Base-by-base conservation (phyloP, 2,888 invertebrate species). In the Diadegma fenestrale region DNA sequence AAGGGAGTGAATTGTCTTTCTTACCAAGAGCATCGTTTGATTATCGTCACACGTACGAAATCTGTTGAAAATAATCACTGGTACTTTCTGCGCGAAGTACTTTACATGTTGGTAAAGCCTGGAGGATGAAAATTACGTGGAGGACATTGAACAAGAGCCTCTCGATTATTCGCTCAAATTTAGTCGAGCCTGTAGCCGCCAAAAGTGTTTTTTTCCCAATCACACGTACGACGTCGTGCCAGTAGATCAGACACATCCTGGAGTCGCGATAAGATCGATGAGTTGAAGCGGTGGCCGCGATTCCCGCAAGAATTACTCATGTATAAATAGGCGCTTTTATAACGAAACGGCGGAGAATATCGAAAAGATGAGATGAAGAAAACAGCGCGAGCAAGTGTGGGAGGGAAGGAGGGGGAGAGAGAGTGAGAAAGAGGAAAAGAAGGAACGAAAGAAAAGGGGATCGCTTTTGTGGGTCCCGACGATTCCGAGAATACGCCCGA, bases 1-100 rank as follows among this genome's bases (percentile, higher is more conserved):
- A 69, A 69, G 79, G 51, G 77, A 88, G 85, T 88, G 88, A 88
- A 81, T 88, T 88, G 88, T 87, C 82, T 86, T 87, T 86, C 87
- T 87, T 87, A 85, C 71, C 73, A 76, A 43, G 66, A 80, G 78
- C 79, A 79, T 72, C 83, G 75, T 72, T 83, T 86, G 85, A 87
- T 86, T 85, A 85, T 86, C 80, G 85, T 82, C 86, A 54, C 80
- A 68, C 83, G 45, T 48, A 33, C 71, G 37, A 22, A 71, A 30
- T 78, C 54, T 22, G n/a, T n/a, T 3, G 12, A 58, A 26, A 58
- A 26, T 1, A 14, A 58, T 14, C 26, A 14, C 12, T 58, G 12
- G 1, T 14, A 58, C 26, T 26, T 14, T 5, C 14, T 14, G 5
- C 26, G 58, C 12, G 26, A 33, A 33, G 14, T 0, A 26, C 26